These are phyloP conservation scores for Bujurquina vittata DNA, from an alignment of 2,113 vertebrate species.

Conservation along the genomic window DNA sequence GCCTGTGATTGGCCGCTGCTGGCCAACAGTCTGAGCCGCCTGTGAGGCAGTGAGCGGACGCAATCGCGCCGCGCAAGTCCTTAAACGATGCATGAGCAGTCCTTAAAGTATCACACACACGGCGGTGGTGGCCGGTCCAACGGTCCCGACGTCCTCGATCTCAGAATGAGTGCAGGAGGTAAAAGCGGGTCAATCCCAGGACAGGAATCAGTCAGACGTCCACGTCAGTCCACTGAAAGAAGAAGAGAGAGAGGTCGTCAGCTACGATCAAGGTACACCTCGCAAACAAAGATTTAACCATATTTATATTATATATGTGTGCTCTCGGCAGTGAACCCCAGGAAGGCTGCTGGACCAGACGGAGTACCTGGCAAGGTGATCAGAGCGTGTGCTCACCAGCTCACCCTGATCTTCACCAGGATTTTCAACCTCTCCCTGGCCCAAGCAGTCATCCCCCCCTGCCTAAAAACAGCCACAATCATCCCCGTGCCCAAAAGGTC, in stretches of 20 bases:
- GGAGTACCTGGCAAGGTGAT: no score
- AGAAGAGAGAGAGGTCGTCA: neutral
- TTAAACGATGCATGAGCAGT: slow-evolving; percentile 95
- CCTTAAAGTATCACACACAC: slow-evolving; percentile 56
- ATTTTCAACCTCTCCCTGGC: no score
- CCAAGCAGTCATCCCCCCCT: no score
- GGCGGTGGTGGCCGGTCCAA: slow-evolving; percentile 26
- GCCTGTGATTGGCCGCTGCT: slow-evolving; percentile 71
- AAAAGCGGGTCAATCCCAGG: neutral
- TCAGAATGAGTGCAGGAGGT: neutral
- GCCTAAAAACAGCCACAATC: no score
- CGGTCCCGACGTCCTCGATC: slow-evolving; percentile 38
- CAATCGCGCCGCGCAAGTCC: slow-evolving; percentile 97
- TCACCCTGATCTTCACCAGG: no score
- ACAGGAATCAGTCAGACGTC: slow-evolving; percentile 31
- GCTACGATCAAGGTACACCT: no score
- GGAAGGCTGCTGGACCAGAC: no score
- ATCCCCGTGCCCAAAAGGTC: no score
- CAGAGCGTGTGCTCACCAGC: no score
- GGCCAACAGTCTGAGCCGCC: slow-evolving; percentile 86
- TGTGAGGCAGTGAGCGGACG: slow-evolving; percentile 90
- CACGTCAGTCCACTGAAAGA: slow-evolving; percentile 8
- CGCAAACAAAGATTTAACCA: no score
- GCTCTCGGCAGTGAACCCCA: no score
- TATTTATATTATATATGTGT: no score